These are phyloP conservation scores for Cyphomyrus discorhynchus DNA, from an alignment of 2,113 vertebrate species.

Conservation along the genomic window DNA sequence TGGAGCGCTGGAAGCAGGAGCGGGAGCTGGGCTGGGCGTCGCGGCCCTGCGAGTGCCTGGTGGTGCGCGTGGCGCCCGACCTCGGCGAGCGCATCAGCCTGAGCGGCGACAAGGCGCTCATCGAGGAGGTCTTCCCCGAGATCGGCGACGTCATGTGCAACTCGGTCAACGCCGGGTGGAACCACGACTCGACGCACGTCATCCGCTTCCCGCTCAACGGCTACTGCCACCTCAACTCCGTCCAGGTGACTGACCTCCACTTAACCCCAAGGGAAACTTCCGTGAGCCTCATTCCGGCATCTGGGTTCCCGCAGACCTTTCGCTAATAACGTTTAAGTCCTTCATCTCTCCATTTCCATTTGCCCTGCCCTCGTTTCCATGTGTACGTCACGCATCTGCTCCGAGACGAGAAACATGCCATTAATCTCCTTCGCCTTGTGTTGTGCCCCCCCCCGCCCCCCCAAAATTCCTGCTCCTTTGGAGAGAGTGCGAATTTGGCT, in stretches of 20 bases:
- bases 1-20: slow-evolving; percentile 95
- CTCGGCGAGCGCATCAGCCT: slow-evolving; percentile 91
- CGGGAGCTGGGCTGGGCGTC: slow-evolving; percentile 79
- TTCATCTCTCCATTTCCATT: background rate
- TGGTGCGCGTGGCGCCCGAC: slow-evolving; percentile 91
- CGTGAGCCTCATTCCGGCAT: background rate
- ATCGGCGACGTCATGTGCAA: slow-evolving; percentile 98
- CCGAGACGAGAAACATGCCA: background rate
- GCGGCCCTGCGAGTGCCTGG: slow-evolving; percentile 88
- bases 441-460: too few species aligned
- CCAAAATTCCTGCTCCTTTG: background rate
- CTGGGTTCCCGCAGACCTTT: background rate
- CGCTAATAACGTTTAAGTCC: background rate
- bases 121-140: slow-evolving; percentile 94
- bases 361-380: background rate
- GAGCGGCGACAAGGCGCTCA: slow-evolving; percentile 92
- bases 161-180: slow-evolving; percentile 80
- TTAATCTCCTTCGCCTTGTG: background rate
- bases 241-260: slow-evolving; percentile 69
- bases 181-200: slow-evolving; percentile 89
- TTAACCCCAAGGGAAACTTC: background rate
- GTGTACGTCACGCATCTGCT: background rate
- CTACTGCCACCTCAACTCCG: slow-evolving; percentile 98
- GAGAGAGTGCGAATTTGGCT: slow-evolving; percentile 5
- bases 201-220: slow-evolving; percentile 95